phyloP scores from a whole-genome alignment of 2,888 invertebrate species.

The Nycteola revayana region DNA sequence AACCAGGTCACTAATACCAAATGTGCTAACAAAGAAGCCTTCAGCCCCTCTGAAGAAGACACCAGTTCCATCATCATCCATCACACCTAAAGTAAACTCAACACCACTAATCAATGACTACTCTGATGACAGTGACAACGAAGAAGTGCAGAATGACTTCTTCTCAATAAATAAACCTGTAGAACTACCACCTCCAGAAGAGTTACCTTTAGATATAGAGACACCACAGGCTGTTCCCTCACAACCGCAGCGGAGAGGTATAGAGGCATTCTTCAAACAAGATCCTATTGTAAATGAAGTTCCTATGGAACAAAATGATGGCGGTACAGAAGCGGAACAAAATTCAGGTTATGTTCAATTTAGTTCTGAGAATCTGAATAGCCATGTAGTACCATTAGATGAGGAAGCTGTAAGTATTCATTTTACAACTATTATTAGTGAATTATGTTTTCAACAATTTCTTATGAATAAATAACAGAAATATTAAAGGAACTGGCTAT shows the following conservation, averaged over 20 bases:
- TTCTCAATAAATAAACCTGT: constrained; percentile 77
- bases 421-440: no score
- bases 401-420: constrained; percentile 70
- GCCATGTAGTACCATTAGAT: constrained; percentile 49
- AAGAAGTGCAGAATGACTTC: constrained; percentile 77
- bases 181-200: constrained; percentile 61
- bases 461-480: no score
- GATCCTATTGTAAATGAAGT: constrained; percentile 31
- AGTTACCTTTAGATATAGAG: constrained; percentile 55
- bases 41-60: constrained; percentile 42
- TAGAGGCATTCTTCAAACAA: constrained; percentile 66
- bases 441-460: no score
- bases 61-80: constrained; percentile 38
- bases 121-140: constrained; percentile 74
- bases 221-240: constrained; percentile 10
- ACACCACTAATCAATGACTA: constrained; percentile 45
- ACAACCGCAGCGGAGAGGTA: constrained; percentile 35
- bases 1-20: constrained; percentile 67
- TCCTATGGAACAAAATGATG: constrained; percentile 29
- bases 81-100: constrained; percentile 40
- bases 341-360: constrained; percentile 33
- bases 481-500: no score
- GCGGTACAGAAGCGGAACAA: constrained; percentile 28
- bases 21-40: constrained; percentile 67
- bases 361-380: constrained; percentile 26